These are phyloP conservation scores for Trissolcus brochymenae DNA, from an alignment of 2,888 invertebrate genomes.

Conservation along the genomic window DNA sequence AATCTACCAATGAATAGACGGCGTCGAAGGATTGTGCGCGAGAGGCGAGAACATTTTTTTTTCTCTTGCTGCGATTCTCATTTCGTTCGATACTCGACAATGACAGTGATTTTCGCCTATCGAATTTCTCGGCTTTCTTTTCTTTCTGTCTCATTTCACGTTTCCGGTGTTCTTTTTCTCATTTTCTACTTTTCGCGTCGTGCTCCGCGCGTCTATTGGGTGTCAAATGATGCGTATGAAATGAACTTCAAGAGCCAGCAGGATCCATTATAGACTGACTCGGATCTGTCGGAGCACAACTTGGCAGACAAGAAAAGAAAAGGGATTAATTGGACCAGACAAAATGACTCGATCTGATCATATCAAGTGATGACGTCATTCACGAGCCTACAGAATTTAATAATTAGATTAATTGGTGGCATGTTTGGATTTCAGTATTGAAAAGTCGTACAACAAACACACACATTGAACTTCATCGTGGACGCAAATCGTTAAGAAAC, in stretches of 20 bases:
- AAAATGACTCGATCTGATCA: slow-evolving; percentile 24
- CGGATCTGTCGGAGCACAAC: slow-evolving; percentile 28
- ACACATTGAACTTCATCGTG: too few relatives aligned
- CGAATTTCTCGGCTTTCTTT: slow-evolving; percentile 65
- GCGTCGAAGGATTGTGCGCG: slow-evolving; percentile 67
- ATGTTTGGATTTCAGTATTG: neutral
- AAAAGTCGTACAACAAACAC: neutral
- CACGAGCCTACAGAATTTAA: neutral
- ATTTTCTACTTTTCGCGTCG: slow-evolving; percentile 44
- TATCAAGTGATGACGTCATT: slow-evolving; percentile 32
- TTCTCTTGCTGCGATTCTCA: slow-evolving; percentile 66
- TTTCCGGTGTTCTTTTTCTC: slow-evolving; percentile 45
- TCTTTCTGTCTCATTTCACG: slow-evolving; percentile 50
- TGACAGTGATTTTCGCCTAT: slow-evolving; percentile 73
- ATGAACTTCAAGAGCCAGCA: slow-evolving; percentile 62
- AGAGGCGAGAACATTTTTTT: slow-evolving; percentile 68
- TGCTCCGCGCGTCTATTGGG: slow-evolving; percentile 67
- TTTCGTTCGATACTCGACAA: slow-evolving; percentile 69
- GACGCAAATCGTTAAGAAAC: too few relatives aligned
- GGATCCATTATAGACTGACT: slow-evolving; percentile 55
- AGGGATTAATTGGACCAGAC: slow-evolving; percentile 53
- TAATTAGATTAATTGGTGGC: too few relatives aligned
- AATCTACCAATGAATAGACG: slow-evolving; percentile 34
- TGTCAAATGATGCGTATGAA: slow-evolving; percentile 75
- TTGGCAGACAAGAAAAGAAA: slow-evolving; percentile 27